Percentiles rank a stretch among this genome's conserved stretches.
Conservation (phyloP, 2,113 vertebrate genomes). For the Tragelaphus scriptus region DNA sequence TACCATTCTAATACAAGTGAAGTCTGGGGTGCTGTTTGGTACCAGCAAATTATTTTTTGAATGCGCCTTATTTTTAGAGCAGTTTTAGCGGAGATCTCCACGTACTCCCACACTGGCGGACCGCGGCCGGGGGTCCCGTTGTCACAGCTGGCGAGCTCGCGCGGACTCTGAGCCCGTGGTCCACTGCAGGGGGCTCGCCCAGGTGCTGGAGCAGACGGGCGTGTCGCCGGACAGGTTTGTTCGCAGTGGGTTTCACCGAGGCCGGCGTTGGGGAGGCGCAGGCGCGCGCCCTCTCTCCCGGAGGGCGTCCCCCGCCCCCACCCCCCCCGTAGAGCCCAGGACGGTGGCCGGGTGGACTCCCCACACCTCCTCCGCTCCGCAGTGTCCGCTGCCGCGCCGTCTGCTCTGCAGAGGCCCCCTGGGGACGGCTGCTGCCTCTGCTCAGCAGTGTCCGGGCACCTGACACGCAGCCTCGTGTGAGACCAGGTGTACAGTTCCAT, state of each 20-base stretch:
- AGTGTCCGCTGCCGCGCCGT: too few relatives aligned
- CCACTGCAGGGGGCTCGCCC: neutral
- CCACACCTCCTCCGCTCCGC: too few relatives aligned
- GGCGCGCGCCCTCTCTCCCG: too few relatives aligned
- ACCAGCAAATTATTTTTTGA: neutral
- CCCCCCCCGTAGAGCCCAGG: neutral
- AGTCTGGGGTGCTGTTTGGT: neutral
- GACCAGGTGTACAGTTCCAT: neutral
- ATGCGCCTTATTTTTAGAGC: neutral
- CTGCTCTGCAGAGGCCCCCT: too few relatives aligned
- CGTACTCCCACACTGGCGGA: accelerated
- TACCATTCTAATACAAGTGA: neutral
- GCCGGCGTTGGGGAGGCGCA: neutral
- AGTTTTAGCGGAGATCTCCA: neutral
- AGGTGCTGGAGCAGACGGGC: accelerated
- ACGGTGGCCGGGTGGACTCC: too few relatives aligned
- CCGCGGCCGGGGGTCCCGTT: neutral
- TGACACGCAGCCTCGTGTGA: neutral
- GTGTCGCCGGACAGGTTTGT: accelerated
- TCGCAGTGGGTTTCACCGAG: neutral
- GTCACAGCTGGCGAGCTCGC: neutral
- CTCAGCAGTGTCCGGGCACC: too few relatives aligned
- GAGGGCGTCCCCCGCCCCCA: neutral
- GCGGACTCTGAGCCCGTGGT: accelerated
- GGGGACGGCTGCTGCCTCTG: neutral